A percentile compares a stretch with the other conserved stretches of the same genome.
Conservation (phyloP, 2,888 invertebrate genomes). For the Allacma fusca region DNA sequence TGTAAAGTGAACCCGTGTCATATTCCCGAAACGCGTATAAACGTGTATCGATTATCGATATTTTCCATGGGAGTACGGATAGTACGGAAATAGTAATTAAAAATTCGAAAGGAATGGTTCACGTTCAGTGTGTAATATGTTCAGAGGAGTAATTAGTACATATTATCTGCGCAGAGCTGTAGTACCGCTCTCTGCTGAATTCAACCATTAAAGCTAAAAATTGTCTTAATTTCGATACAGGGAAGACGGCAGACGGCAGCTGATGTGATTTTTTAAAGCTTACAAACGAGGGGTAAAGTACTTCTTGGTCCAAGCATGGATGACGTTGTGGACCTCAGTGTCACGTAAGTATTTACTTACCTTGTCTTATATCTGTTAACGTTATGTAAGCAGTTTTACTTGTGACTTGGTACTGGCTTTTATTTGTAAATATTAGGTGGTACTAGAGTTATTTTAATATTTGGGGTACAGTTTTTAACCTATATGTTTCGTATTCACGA, state of each 20-base stretch:
- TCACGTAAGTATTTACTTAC: constrained; percentile 70
- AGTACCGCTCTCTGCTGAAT: constrained; percentile 27
- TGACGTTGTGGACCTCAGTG: constrained; percentile 86
- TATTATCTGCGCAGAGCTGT: neutral
- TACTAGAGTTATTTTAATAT: no score
- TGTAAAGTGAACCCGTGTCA: no score
- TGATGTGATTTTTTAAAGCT: constrained; percentile 34
- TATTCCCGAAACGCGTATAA: no score
- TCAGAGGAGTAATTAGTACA: neutral
- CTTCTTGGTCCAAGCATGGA: constrained; percentile 64
- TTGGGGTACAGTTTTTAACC: no score
- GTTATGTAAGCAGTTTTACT: neutral
- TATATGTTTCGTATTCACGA: no score
- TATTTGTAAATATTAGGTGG: no score
- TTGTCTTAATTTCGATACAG: constrained; percentile 24
- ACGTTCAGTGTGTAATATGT: neutral
- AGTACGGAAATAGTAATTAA: neutral
- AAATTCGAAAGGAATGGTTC: neutral
- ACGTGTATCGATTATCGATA: constrained; percentile 10
- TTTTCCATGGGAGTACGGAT: neutral
- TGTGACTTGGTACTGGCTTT: no score
- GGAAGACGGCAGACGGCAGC: constrained; percentile 12
- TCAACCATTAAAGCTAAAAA: constrained; percentile 16
- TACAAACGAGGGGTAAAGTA: constrained; percentile 18
- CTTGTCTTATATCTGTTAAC: constrained; percentile 2